phyloP scores from a whole-genome alignment of 2,113 vertebrate species.

The Carassius carassius region DNA sequence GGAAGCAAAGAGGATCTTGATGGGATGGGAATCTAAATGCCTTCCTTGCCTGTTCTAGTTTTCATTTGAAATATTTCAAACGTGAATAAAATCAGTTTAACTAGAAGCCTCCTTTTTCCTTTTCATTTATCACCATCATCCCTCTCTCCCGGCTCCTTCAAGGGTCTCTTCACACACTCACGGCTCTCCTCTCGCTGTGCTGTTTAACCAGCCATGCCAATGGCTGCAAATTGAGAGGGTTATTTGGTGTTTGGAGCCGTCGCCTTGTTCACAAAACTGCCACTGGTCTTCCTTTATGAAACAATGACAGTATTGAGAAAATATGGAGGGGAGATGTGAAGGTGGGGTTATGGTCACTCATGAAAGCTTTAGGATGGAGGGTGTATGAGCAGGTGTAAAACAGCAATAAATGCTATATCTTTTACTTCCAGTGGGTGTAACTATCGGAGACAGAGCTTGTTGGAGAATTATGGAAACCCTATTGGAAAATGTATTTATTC shows the following conservation, averaged over 20 bases:
- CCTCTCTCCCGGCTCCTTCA: conserved; percentile 21
- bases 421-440: background rate
- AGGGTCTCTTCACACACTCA: background rate
- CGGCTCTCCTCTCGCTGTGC: background rate
- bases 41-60: conserved; percentile 16
- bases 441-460: background rate
- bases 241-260: conserved; percentile 44
- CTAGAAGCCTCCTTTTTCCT: background rate
- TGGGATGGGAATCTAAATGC: background rate
- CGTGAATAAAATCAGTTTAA: conserved; percentile 2
- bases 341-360: background rate
- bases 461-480: background rate
- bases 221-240: conserved; percentile 42
- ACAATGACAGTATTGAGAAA: background rate
- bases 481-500: background rate
- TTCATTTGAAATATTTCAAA: background rate
- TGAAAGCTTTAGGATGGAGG: background rate
- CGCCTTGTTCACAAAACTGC: background rate
- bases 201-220: conserved; percentile 44
- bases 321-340: background rate
- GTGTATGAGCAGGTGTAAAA: background rate
- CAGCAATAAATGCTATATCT: background rate
- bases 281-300: background rate
- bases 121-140: background rate
- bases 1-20: background rate